Base-by-base conservation (phyloP, 1,140 invertebrate genomes). In the Lasioglossum baleicum region DNA sequence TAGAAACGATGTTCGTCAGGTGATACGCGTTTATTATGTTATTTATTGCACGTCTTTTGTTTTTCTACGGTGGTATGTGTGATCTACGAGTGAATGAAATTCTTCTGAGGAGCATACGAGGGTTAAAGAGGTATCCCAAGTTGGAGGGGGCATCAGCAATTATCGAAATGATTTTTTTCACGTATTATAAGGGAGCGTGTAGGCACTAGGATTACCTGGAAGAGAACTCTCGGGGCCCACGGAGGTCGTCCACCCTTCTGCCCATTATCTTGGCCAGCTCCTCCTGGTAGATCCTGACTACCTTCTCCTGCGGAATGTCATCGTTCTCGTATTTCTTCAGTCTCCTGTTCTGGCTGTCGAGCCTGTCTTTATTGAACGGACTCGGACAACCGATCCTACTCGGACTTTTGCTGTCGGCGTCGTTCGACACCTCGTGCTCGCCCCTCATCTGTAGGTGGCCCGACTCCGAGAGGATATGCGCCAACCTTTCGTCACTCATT, bases 301-400 rank as follows among this genome's bases (percentile, higher is more conserved):
- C 98, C 93, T 99, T 99, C 90, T 99, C 99, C 92, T 99, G 98
- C 64, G 98, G 96, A 93, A 99, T 97, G 93, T 99, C 97, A 90
- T 98, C 98, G 90, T 98, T 98, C 92, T 97, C 96, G 90, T 97
- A 97, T 88, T 98, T 97, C 87, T 97, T 95, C 76, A 97, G 93
- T 92, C 96, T 95, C 91, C 96, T 94, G 83, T 95, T 96, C 90
- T 96, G 95, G 88, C 91, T 93, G 94, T 95, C 87, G 93, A 95
- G 83, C 94, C 95, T 94, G 51, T 94, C 95, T 87, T 96, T 96
- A 79, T 95, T 96, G 90, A 96, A 96, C 1, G 96, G 96, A 72
- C 96, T 96, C 40, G 94, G 94, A 91, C 96, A 96, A 83, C 96
- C 95, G 51, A 95, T 95, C 31, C 96, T 94, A 86, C 89, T 91